Base-by-base conservation (phyloP, 2,888 invertebrate species). In the Reticulitermes lucifugus region DNA sequence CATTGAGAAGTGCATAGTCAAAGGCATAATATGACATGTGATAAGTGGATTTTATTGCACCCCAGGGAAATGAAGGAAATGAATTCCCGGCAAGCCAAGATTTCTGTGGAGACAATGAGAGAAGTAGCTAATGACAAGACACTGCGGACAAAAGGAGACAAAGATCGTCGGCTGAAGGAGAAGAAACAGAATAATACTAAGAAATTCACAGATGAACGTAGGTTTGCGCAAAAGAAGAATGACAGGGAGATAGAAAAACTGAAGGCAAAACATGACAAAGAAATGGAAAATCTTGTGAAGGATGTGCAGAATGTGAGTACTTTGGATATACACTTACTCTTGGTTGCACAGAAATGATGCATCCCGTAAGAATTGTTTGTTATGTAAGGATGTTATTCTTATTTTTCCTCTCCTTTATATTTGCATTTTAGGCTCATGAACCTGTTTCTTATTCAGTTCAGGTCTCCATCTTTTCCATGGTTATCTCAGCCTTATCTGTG, bases 181-280 rank as follows among this genome's bases (percentile, higher is more conserved):
- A 98, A 99, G 91, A 98, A 98, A 89, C 98, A 98, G 90, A 99
- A 98, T 90, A 99, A 99, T 90, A 98, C 98, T 84, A 99, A 99
- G 91, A 97, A 97, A 89, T 99, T 99, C 90, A 95, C 98, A 93
- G 99, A 99, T 88, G 99, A 99, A 91, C 93, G 98, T 85, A 97
- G 96, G 92, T 94, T 94, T 73, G 95, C 96, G 83, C 95, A 95
- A 85, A 96, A 98, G 90, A 97, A 98, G 89, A 98, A 98, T 89
- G 95, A 95, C 86, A 95, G 98, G 88, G 98, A 98, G 90, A 96
- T 96, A 90, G 98, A 98, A 88, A 97, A 98, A 91, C 92, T 99
- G 88, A 97, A 97, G 90, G 95, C 96, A 84, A 95, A 96, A 73
- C 99, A 99, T 90, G 96, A 97, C 89, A 97, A 98, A 89, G 98